phyloP scores from a whole-genome alignment of 1,140 invertebrate genomes.

The Solen grandis region DNA sequence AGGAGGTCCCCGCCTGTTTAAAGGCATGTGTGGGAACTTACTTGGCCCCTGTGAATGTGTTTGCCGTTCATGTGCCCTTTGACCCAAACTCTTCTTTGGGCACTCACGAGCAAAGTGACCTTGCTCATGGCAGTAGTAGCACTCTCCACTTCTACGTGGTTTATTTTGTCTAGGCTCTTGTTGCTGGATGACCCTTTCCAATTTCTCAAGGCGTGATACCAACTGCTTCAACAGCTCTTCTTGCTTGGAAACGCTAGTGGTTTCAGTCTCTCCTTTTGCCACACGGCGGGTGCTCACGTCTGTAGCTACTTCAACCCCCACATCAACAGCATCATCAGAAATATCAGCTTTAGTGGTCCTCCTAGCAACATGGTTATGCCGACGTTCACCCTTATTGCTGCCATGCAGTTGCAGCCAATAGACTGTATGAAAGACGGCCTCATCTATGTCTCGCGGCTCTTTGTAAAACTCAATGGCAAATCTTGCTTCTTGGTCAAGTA shows the following conservation, averaged over 20 bases:
- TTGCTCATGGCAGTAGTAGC: constrained; percentile 15
- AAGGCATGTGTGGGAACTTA: background rate
- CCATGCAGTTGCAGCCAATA: background rate
- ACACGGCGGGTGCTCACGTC: background rate
- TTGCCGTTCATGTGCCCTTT: background rate
- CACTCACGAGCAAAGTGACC: constrained; percentile 39
- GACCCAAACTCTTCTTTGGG: background rate
- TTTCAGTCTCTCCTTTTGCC: background rate
- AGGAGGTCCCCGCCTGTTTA: constrained; percentile 39
- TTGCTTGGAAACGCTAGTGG: background rate
- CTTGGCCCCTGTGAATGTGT: background rate
- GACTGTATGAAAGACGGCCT: background rate
- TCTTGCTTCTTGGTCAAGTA: constrained; percentile 9
- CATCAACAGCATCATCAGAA: background rate
- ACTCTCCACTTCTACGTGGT: background rate
- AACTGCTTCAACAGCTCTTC: background rate
- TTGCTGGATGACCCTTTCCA: background rate
- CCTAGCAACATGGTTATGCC: background rate
- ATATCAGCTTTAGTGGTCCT: background rate
- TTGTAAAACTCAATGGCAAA: background rate
- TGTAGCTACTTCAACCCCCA: background rate
- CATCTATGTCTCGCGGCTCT: constrained; percentile 6
- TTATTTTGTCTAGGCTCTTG: background rate
- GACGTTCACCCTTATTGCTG: background rate
- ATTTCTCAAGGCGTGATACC: background rate